Evolutionary conservation across 2,888 invertebrate genomes (phyloP).

Genomic region (Didymodactylos carnosus): DNA sequence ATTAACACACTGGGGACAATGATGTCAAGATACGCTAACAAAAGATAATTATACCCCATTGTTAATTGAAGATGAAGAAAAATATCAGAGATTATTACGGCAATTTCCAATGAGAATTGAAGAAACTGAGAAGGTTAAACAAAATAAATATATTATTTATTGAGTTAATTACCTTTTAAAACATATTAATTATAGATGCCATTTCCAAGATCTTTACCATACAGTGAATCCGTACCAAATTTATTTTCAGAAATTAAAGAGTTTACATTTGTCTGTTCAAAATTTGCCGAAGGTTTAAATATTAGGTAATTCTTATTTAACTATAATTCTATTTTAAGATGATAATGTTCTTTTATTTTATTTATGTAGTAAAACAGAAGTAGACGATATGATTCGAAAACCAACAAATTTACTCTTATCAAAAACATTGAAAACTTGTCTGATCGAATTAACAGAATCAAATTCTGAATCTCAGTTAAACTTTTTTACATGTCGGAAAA

Average conservation of each 20-base stretch:
- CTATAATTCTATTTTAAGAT: neutral
- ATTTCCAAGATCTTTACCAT: constrained; percentile 59
- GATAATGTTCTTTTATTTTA: constrained; percentile 2
- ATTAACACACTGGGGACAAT: constrained; percentile 83
- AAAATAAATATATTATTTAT: too few species aligned
- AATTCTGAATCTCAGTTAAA: neutral
- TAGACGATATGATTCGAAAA: constrained; percentile 68
- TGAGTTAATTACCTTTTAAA: neutral
- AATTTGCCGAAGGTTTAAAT: constrained; percentile 46
- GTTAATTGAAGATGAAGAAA: constrained; percentile 54
- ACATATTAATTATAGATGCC: constrained; percentile 4
- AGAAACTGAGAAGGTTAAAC: neutral
- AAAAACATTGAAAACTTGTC: constrained; percentile 72
- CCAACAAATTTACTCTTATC: constrained; percentile 68
- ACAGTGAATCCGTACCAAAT: constrained; percentile 83
- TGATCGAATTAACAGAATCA: constrained; percentile 48
- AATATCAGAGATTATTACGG: constrained; percentile 61
- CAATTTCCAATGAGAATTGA: constrained; percentile 58
- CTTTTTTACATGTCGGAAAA: too few species aligned
- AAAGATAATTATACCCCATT: constrained; percentile 79
- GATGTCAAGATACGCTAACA: constrained; percentile 69
- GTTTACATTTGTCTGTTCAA: constrained; percentile 84
- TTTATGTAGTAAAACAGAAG: constrained; percentile 48
- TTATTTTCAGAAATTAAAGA: constrained; percentile 90
- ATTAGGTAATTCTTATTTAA: constrained; percentile 15